Percentiles rank a stretch among this genome's conserved stretches.
phyloP scores from a whole-genome alignment of 2,797 vertebrate species.

The Nannoperca australis region DNA sequence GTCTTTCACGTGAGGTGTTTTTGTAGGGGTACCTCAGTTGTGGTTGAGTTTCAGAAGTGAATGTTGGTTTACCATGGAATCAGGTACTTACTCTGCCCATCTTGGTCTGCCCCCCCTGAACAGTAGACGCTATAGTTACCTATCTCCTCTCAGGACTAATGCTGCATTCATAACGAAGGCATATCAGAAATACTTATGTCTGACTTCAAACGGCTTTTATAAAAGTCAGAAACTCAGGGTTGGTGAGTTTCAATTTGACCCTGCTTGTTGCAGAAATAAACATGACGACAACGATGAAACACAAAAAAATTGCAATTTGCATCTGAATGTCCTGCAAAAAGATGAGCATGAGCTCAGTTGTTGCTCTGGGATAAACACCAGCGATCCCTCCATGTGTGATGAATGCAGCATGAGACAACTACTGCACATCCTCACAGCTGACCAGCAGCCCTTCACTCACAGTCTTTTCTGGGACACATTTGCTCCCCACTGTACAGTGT shows the following conservation, averaged over 20 bases:
- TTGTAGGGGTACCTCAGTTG: constrained; percentile 22
- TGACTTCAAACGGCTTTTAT: constrained; percentile 28
- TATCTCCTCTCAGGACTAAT: constrained; percentile 71
- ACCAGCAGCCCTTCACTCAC: constrained; percentile 65
- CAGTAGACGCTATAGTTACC: constrained; percentile 31
- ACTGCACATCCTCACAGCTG: constrained; percentile 54
- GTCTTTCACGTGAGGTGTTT: constrained; percentile 31
- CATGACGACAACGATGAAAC: background rate
- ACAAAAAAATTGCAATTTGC: constrained; percentile 11
- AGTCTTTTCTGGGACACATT: constrained; percentile 64
- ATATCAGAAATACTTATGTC: constrained; percentile 14
- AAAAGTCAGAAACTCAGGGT: constrained; percentile 62
- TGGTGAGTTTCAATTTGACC: constrained; percentile 36
- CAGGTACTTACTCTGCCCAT: constrained; percentile 48
- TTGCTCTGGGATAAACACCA: constrained; percentile 14
- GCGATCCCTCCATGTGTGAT: constrained; percentile 37
- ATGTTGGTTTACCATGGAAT: constrained; percentile 38
- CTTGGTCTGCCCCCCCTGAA: constrained; percentile 30
- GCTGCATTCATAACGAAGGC: constrained; percentile 66
- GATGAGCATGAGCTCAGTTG: constrained; percentile 17
- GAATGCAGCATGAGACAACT: constrained; percentile 68
- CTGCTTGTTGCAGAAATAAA: constrained; percentile 33
- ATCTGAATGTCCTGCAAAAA: constrained; percentile 6
- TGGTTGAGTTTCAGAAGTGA: constrained; percentile 39
- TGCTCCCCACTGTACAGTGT: constrained; percentile 69